Evolutionary conservation across 2,888 invertebrate genomes (phyloP), one percentile per base, ranked within the genome.

Genomic region (Silvanus unidentatus): DNA sequence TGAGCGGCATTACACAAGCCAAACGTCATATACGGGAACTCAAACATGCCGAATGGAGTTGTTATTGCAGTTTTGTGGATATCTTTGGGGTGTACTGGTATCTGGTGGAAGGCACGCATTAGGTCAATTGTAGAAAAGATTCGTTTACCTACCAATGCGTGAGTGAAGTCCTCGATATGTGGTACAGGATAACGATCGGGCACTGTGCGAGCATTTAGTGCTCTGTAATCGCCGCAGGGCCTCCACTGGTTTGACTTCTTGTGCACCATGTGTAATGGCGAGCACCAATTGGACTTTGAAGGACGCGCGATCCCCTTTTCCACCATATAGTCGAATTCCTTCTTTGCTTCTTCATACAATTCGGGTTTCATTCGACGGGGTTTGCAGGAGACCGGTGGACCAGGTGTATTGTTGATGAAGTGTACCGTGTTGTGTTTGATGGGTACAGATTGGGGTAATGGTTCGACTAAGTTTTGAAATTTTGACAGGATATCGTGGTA

Each of bases 1-100:
- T 72, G 66, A 1, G 63, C 64, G 1, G 72, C 68, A 44, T 73
- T 71, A 1, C 66, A 34, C 1, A 72, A 52, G 0, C 71, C 71
- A 16, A 70, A 71, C 1, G 53, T 50, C 63, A 67, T 63, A 1
- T 40, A 39, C 0, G 55, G 43, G 43, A 65, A 69, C 43, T 72
- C 55, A 40, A 52, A 60, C 14, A 57, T 35, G 1, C 56, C 59
- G 30, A 62, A 61, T 5, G 58, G 52, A 14, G 54, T 59, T 1
- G 40, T 55, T 1, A 56, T 53, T 2, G 60, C 58, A 1, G 60
- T 59, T 45, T 60, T 57, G 2, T 32, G 52, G 2, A 71, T 59
- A 9, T 49, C 53, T 1, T 42, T 32, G 8, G 13, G 9, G 8
- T 38, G 34, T 1, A 50, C 34, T 12, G 50, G 47, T 43, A 65